phyloP scores from a whole-genome alignment of 2,797 vertebrate genomes.

The Bovichtus variegatus region DNA sequence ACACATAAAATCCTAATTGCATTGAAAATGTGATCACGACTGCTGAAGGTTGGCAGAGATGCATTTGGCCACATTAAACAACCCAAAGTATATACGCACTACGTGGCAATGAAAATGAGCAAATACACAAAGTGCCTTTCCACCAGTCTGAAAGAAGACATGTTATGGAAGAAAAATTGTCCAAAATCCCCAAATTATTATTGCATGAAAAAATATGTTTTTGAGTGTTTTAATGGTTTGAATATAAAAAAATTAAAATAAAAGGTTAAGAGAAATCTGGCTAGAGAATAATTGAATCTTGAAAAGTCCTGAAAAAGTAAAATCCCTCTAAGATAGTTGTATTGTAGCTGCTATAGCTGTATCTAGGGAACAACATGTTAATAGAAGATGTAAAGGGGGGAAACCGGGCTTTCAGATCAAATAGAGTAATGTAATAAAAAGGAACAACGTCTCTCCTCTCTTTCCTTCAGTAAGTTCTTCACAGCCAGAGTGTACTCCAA shows the following conservation, averaged over 20 bases:
- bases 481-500: conserved; percentile 96
- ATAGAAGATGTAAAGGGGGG: background rate
- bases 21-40: background rate
- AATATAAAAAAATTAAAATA: background rate
- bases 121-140: no score
- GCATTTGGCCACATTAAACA: background rate
- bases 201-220: no score
- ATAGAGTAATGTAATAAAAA: background rate
- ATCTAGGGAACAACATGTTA: background rate
- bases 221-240: background rate
- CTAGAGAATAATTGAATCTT: background rate
- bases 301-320: background rate
- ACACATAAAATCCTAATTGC: background rate
- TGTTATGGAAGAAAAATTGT: no score
- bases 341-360: no score
- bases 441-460: conserved; percentile 15
- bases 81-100: background rate
- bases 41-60: background rate
- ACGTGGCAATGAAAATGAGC: background rate
- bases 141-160: no score
- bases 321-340: background rate
- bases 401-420: background rate
- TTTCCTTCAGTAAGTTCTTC: conserved; percentile 91
- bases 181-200: no score
- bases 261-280: background rate